Evolutionary conservation across 2,797 vertebrate genomes (phyloP), one percentile per base, ranked within the genome.

Genomic region (Orestias chungarensis): DNA sequence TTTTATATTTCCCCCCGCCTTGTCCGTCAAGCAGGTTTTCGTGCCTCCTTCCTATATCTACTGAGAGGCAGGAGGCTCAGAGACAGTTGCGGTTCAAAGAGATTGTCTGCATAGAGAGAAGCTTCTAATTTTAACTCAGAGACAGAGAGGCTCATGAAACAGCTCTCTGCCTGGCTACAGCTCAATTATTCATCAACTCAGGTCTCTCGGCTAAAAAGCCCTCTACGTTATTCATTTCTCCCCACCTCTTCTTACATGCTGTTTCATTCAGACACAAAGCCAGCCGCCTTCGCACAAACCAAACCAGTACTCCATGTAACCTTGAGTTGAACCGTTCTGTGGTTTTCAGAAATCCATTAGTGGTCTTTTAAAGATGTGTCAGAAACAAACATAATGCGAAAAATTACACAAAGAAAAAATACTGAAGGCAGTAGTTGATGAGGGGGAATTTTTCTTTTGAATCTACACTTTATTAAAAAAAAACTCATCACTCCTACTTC

Each of bases 111-210:
- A 64, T 68, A 68, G 81, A 87, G 80, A 87, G 76, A 86, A 88
- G 79, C 74, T 79, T 86, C 87, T 91, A 89, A 90, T 90, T 93
- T 93, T 93, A 92, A 92, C 91, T 90, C 66, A 69, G 91, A 93
- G 87, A 93, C 87, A 86, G 88, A 87, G 85, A 83, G 81, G 80
- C 90, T 91, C 85, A 80, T 86, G 88, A 92, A 92, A 88, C 87
- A 67, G 86, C 86, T 89, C 84, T 86, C 82, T 27, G 81, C 85
- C 83, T 82, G 82, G 89, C 90, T 90, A 75, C 84, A 85, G 76
- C 86, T 94, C 84, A 93, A 93, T 94, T 93, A 94, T 94, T 94
- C 89, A 94, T 92, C 85, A 78, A 79, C 75, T 82, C 87, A 82
- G 89, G 87, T 90, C 90, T 93, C 88, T 87, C 86, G 82, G 85